phyloP scores from a whole-genome alignment of 2,888 invertebrate species.

The Macrosoma leucophasiata region DNA sequence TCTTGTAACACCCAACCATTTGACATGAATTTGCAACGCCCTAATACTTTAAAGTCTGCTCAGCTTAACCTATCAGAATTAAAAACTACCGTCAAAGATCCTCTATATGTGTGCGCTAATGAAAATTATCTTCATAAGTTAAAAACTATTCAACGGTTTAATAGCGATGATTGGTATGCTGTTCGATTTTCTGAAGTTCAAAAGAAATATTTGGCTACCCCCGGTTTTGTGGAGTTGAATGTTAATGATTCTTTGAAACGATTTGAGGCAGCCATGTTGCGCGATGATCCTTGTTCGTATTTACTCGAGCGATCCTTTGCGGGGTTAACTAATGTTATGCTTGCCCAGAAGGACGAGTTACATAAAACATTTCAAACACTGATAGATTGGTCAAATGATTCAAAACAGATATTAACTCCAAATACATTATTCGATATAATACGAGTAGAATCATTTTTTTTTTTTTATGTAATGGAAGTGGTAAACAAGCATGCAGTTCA shows the following conservation, averaged over 20 bases:
- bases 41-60: no score
- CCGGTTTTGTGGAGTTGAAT: slow-evolving; percentile 9
- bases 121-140: slow-evolving; percentile 6
- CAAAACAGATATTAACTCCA: slow-evolving; percentile 6
- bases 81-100: slow-evolving; percentile 8
- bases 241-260: slow-evolving; percentile 8
- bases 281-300: slow-evolving; percentile 11
- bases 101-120: slow-evolving; percentile 5
- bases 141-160: slow-evolving; percentile 5
- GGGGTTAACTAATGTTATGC: no score
- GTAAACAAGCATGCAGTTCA: no score
- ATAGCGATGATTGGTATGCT: slow-evolving; percentile 9
- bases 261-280: slow-evolving; percentile 5
- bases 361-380: slow-evolving; percentile 6
- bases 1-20: neutral
- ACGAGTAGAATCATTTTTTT: no score
- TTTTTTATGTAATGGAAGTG: no score
- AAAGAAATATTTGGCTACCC: slow-evolving; percentile 14
- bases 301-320: slow-evolving; percentile 8
- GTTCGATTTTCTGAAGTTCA: slow-evolving; percentile 11
- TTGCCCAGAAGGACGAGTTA: slow-evolving; percentile 8
- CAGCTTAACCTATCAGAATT: slow-evolving; percentile 8
- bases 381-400: slow-evolving; percentile 8
- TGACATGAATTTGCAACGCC: neutral
- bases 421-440: slow-evolving; percentile 6